Evolutionary conservation across 2,797 vertebrate species (phyloP).

Genomic region (Huso huso): DNA sequence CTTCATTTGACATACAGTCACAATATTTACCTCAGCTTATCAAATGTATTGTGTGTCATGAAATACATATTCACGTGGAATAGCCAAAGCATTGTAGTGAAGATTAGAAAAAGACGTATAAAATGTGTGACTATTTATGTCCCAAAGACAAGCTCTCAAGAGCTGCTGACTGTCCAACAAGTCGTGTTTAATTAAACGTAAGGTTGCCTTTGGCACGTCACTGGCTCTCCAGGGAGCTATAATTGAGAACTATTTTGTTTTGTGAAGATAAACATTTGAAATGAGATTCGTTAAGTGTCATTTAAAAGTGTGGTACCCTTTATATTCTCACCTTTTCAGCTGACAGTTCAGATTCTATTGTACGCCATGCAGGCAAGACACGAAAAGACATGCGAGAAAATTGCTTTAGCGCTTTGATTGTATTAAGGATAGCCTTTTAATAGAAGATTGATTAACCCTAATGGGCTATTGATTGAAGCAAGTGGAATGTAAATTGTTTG

Average conservation of each 20-base stretch:
- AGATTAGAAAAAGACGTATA: not conserved
- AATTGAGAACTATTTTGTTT: slow-evolving; percentile 23
- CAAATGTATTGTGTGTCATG: too few species aligned
- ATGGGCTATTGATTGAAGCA: slow-evolving; percentile 54
- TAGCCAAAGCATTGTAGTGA: too few species aligned
- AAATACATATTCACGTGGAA: too few species aligned
- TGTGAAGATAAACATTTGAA: slow-evolving; percentile 16
- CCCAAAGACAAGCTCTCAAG: not conserved
- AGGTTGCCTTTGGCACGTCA: slow-evolving; percentile 22
- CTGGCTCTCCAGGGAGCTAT: slow-evolving; percentile 31
- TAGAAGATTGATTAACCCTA: slow-evolving; percentile 57
- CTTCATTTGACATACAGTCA: too few species aligned
- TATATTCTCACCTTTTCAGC: not conserved
- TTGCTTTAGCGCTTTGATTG: slow-evolving; percentile 19
- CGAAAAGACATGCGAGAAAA: slow-evolving; percentile 22
- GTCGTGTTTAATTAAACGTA: slow-evolving; percentile 15
- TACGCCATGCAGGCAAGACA: not conserved
- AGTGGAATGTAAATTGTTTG: slow-evolving; percentile 47
- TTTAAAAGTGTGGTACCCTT: not conserved
- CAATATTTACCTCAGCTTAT: too few species aligned
- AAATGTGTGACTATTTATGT: slow-evolving; percentile 5
- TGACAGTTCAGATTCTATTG: not conserved
- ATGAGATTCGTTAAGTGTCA: not conserved
- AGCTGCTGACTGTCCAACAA: slow-evolving; percentile 6
- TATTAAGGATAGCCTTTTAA: slow-evolving; percentile 53